A percentile compares a stretch with the other conserved stretches of the same genome.
phyloP scores from a whole-genome alignment of 2,888 invertebrate species.

The Eristalis pertinax region DNA sequence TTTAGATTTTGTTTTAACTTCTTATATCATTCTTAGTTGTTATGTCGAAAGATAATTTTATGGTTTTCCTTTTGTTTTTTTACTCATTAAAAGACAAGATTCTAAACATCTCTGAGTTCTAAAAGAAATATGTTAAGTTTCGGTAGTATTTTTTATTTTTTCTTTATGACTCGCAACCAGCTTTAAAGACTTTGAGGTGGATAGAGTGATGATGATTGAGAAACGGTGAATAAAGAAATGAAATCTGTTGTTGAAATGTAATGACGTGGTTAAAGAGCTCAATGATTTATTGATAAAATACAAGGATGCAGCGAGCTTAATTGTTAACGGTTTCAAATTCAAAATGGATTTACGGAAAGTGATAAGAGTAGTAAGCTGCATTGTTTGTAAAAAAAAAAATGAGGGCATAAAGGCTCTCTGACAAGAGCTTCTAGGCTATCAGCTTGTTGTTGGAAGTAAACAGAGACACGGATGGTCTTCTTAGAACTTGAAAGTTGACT shows the following conservation, averaged over 20 bases:
- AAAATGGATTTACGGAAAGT: no score
- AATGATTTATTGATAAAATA: no score
- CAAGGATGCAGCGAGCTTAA: no score
- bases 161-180: background rate
- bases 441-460: no score
- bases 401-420: no score
- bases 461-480: no score
- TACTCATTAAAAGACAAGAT: background rate
- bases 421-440: no score
- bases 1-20: background rate
- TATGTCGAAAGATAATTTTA: background rate
- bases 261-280: no score
- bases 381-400: no score
- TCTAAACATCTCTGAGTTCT: background rate
- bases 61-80: background rate
- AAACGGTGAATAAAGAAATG: background rate
- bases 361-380: no score
- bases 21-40: background rate
- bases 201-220: background rate
- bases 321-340: no score
- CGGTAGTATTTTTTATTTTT: background rate
- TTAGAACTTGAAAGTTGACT: no score
- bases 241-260: background rate
- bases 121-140: background rate
- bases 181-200: background rate